Evolutionary conservation across 1,140 invertebrate genomes (phyloP).

Genomic region (Pachyrhynchus sulphureomaculatus): DNA sequence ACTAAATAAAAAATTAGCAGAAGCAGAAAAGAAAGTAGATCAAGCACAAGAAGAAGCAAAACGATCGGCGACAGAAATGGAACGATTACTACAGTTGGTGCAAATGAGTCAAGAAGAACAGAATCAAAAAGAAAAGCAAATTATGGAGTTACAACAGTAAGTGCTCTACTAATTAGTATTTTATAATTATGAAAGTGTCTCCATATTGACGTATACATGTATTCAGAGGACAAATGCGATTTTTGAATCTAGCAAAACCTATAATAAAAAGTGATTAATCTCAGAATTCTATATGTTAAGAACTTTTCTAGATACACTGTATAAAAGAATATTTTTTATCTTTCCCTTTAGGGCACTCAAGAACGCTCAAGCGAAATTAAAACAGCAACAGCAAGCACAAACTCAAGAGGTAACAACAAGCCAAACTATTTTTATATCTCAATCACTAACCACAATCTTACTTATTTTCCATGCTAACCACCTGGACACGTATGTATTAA

Average conservation of each 20-base stretch:
- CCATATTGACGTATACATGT: no score
- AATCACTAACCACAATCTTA: slow-evolving; percentile 13
- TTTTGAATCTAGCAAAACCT: not conserved
- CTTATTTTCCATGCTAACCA: slow-evolving; percentile 12
- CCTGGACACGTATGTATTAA: slow-evolving; percentile 31
- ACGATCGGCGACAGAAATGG: slow-evolving; percentile 82
- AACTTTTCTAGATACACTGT: not conserved
- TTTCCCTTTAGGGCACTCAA: slow-evolving; percentile 70
- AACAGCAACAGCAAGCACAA: slow-evolving; percentile 71
- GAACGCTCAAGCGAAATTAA: slow-evolving; percentile 82
- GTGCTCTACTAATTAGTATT: no score
- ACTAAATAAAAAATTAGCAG: slow-evolving; percentile 74
- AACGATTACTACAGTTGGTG: slow-evolving; percentile 85
- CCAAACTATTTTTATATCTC: not conserved
- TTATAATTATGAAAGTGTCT: no score
- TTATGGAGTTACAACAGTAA: slow-evolving; percentile 94
- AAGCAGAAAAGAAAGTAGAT: slow-evolving; percentile 67
- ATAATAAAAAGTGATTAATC: not conserved
- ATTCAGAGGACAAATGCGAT: no score
- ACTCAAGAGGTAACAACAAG: slow-evolving; percentile 62
- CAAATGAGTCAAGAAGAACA: slow-evolving; percentile 96
- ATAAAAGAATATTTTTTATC: not conserved
- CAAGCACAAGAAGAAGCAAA: slow-evolving; percentile 77
- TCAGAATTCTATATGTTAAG: not conserved
- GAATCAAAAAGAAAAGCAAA: slow-evolving; percentile 91